Percentiles rank a stretch among this genome's conserved stretches.
These are phyloP conservation scores for Stegana nigrithorax DNA, from an alignment of 2,888 invertebrate species.

Conservation along the genomic window DNA sequence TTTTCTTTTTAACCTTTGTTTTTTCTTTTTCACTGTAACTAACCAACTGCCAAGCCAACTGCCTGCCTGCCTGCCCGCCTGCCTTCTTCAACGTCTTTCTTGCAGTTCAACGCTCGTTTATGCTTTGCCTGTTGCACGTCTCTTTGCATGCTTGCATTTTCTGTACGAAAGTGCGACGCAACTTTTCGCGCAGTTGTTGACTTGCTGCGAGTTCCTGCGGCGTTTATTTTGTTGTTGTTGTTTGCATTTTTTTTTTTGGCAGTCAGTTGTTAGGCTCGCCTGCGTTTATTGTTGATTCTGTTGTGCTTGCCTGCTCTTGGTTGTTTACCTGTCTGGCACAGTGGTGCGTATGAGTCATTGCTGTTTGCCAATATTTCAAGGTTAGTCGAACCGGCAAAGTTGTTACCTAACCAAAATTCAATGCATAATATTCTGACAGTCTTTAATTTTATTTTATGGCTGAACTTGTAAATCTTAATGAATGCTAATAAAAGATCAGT, in stretches of 20 bases:
- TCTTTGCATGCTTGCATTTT: background rate
- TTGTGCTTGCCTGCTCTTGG: background rate
- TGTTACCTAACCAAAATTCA: no score
- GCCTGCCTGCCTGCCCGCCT: no score
- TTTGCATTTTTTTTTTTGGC: background rate
- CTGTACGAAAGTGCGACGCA: background rate
- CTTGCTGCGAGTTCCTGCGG: background rate
- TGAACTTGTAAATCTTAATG: no score
- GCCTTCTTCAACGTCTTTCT: no score
- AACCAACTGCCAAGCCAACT: no score
- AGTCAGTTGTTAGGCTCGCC: no score
- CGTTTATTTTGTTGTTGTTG: background rate
- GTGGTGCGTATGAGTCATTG: conserved; percentile 16
- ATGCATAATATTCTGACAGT: no score
- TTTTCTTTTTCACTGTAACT: background rate
- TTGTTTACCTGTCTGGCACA: background rate
- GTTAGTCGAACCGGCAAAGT: conserved; percentile 8
- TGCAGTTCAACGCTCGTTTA: background rate
- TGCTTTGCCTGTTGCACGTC: background rate
- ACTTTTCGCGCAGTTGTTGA: no score
- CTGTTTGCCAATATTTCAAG: conserved; percentile 5
- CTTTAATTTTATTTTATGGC: no score
- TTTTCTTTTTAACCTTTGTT: background rate
- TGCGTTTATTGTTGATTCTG: background rate
- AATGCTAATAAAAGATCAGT: no score